Conservation (phyloP, 1,140 invertebrate species). For the Camponotus vicinus region DNA sequence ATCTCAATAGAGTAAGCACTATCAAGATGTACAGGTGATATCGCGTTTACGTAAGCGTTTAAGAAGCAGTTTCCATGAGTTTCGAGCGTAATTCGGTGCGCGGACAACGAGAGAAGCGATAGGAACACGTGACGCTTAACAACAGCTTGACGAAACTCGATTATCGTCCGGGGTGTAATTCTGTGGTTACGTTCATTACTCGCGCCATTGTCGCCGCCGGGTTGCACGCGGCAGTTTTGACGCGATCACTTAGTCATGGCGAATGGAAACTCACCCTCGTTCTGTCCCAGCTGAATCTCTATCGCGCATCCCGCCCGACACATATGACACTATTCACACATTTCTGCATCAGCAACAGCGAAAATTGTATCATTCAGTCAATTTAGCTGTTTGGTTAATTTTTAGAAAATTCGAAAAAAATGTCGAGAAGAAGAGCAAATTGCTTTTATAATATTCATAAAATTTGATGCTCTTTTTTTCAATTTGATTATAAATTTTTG, state of each 20-base stretch:
- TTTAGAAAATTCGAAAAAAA: slow-evolving; percentile 1
- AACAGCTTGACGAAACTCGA: slow-evolving; percentile 64
- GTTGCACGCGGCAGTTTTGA: slow-evolving; percentile 67
- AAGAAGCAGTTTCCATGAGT: slow-evolving; percentile 43
- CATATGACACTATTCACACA: neutral
- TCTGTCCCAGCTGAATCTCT: neutral
- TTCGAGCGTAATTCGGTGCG: slow-evolving; percentile 46
- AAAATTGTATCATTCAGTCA: slow-evolving; percentile 5
- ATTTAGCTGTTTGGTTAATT: neutral
- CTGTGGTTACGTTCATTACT: slow-evolving; percentile 73
- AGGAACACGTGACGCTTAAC: slow-evolving; percentile 19
- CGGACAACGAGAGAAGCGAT: slow-evolving; percentile 22
- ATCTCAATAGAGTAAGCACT: neutral
- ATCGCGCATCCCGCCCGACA: slow-evolving; percentile 3
- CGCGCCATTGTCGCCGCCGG: slow-evolving; percentile 56
- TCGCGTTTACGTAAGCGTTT: slow-evolving; percentile 45
- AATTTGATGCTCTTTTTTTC: neutral
- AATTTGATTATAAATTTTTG: neutral
- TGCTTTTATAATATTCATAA: neutral
- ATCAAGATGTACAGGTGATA: neutral
- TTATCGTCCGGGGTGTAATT: slow-evolving; percentile 70
- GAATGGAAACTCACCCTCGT: slow-evolving; percentile 48
- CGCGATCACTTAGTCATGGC: slow-evolving; percentile 65
- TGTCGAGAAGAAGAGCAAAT: neutral
- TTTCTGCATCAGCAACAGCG: neutral